Percentiles rank a stretch among this genome's conserved stretches.
phyloP scores from a whole-genome alignment of 1,140 invertebrate species.

The Carposina sasakii region DNA sequence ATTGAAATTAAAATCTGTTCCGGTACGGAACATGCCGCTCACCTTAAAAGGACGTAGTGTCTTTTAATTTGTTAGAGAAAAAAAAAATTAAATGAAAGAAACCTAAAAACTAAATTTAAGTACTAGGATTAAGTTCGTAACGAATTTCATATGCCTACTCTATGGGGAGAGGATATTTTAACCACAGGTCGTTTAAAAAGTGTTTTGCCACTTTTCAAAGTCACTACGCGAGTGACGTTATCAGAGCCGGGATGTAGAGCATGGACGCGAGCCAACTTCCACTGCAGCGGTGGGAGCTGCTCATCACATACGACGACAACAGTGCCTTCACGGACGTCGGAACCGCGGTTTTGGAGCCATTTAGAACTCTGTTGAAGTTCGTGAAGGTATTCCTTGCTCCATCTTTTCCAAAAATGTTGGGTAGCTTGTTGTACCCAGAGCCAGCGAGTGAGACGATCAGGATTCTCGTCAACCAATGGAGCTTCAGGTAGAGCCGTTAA shows the following conservation, averaged over 20 bases:
- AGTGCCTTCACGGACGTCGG: conserved; percentile 9
- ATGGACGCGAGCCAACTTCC: conserved; percentile 33
- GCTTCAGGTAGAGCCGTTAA: background rate
- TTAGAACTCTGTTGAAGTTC: background rate
- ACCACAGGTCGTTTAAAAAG: conserved; percentile 6
- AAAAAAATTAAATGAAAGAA: too few relatives aligned
- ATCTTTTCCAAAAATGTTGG: background rate
- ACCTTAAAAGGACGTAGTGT: too few relatives aligned
- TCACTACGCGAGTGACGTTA: conserved; percentile 27
- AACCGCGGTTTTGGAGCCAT: background rate
- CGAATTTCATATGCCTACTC: too few relatives aligned
- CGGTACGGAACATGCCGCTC: too few relatives aligned
- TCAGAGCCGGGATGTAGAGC: conserved; percentile 29
- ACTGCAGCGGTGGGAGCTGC: conserved; percentile 28
- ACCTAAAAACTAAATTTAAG: too few relatives aligned
- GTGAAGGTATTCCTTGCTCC: background rate
- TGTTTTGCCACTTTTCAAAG: background rate
- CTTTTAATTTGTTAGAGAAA: too few relatives aligned
- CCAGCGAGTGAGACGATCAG: background rate
- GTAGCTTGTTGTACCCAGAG: background rate
- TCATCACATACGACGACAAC: conserved; percentile 16
- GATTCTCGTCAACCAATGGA: background rate
- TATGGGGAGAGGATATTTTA: too few relatives aligned
- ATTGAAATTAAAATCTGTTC: too few relatives aligned
- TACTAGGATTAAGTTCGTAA: too few relatives aligned